Conservation (phyloP, 1,140 invertebrate genomes). For the Aphelinus certus region DNA sequence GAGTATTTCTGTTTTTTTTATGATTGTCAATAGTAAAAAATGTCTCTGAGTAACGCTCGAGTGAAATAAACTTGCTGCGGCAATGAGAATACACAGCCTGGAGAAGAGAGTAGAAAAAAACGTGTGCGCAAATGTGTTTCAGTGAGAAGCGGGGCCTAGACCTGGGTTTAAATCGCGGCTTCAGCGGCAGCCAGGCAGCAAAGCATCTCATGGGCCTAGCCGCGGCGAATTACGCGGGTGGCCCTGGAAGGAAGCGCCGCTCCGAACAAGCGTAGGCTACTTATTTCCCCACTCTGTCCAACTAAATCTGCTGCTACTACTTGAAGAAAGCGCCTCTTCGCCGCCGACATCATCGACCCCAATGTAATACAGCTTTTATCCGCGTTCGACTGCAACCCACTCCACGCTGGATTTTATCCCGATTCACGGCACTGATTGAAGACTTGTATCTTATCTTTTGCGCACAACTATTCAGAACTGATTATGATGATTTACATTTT, state of each 20-base stretch:
- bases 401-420: too few species aligned
- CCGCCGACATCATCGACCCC: conserved; percentile 1
- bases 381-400: too few species aligned
- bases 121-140: conserved; percentile 47
- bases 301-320: neutral
- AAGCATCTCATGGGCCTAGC: conserved; percentile 90
- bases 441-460: neutral
- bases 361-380: conserved; percentile 9
- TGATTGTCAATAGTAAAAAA: neutral
- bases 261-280: conserved; percentile 62
- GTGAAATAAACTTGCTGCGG: neutral
- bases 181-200: conserved; percentile 86
- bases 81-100: neutral
- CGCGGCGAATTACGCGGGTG: conserved; percentile 86
- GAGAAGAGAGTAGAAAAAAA: neutral
- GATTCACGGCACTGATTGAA: too few species aligned
- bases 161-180: conserved; percentile 84
- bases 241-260: conserved; percentile 84
- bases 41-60: neutral
- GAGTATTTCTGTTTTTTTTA: neutral
- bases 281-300: neutral
- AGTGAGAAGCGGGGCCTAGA: conserved; percentile 84
- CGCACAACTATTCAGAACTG: neutral
- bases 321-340: too few species aligned
- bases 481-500: too few species aligned